A percentile compares a stretch with the other conserved stretches of the same genome.
phyloP scores from a whole-genome alignment of 2,113 vertebrate species.

The Grus americana region DNA sequence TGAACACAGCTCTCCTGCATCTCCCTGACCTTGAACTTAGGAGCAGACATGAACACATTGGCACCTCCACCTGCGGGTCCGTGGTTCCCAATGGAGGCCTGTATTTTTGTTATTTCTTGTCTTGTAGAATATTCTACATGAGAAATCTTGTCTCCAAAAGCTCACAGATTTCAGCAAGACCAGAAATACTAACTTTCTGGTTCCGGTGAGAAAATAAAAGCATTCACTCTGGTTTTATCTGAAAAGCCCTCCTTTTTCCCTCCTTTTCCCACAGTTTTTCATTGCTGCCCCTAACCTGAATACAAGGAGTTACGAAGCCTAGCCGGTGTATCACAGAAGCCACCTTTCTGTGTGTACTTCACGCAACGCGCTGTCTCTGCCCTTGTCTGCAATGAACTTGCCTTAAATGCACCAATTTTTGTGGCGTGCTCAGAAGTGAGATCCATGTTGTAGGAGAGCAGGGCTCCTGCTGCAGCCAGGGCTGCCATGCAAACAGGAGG shows the following conservation, averaged over 20 bases:
- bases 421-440: neutral
- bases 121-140: neutral
- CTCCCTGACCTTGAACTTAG: neutral
- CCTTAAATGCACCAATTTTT: neutral
- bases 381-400: neutral
- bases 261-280: neutral
- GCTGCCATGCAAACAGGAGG: neutral
- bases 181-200: neutral
- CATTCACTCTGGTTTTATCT: neutral
- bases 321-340: neutral
- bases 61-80: neutral
- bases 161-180: neutral
- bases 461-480: neutral
- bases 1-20: neutral
- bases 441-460: neutral
- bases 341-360: neutral
- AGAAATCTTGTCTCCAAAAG: neutral
- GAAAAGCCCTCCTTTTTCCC: neutral
- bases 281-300: neutral
- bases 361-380: neutral
- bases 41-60: neutral
- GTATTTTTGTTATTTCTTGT: neutral
- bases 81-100: accelerated
- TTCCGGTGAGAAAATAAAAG: neutral
- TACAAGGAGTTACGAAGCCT: neutral